Percentiles rank a stretch among this genome's conserved stretches.
These are phyloP conservation scores for Lottia scabra DNA, from an alignment of 2,888 invertebrate genomes.

Conservation along the genomic window DNA sequence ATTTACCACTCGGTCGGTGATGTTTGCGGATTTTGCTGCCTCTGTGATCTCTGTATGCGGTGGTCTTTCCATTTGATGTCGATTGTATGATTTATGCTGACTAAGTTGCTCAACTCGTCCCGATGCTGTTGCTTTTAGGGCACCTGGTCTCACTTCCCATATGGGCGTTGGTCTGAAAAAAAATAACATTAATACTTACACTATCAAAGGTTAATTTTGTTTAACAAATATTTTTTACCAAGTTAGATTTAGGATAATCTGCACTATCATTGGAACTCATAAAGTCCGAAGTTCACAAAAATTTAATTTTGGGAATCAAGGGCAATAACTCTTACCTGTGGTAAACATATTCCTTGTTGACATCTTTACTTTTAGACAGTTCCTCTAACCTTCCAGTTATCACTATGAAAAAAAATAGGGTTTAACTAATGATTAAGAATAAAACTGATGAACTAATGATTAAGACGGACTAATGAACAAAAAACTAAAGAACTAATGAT, in stretches of 20 bases:
- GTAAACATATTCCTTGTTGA: background rate
- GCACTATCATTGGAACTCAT: too few relatives aligned
- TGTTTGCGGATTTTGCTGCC: slow-evolving; percentile 36
- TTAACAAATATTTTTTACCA: too few relatives aligned
- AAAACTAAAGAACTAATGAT: too few relatives aligned
- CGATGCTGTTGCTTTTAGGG: slow-evolving; percentile 42
- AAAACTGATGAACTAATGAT: too few relatives aligned
- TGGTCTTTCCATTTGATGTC: slow-evolving; percentile 45
- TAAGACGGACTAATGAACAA: too few relatives aligned
- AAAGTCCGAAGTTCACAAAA: too few relatives aligned
- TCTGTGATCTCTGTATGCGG: slow-evolving; percentile 45
- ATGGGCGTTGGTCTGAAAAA: slow-evolving; percentile 51
- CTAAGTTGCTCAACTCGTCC: slow-evolving; percentile 46
- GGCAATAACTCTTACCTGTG: background rate
- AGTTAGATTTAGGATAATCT: too few relatives aligned
- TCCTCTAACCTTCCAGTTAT: background rate
- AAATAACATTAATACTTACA: too few relatives aligned
- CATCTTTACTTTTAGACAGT: background rate
- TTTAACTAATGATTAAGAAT: too few relatives aligned
- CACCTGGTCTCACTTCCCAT: slow-evolving; percentile 51
- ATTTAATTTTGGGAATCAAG: background rate
- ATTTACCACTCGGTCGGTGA: slow-evolving; percentile 45
- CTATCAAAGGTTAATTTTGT: too few relatives aligned
- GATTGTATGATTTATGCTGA: slow-evolving; percentile 36
- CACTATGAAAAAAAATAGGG: background rate